Conservation (phyloP, 1,140 invertebrate species). For the Habropoda laboriosa region DNA sequence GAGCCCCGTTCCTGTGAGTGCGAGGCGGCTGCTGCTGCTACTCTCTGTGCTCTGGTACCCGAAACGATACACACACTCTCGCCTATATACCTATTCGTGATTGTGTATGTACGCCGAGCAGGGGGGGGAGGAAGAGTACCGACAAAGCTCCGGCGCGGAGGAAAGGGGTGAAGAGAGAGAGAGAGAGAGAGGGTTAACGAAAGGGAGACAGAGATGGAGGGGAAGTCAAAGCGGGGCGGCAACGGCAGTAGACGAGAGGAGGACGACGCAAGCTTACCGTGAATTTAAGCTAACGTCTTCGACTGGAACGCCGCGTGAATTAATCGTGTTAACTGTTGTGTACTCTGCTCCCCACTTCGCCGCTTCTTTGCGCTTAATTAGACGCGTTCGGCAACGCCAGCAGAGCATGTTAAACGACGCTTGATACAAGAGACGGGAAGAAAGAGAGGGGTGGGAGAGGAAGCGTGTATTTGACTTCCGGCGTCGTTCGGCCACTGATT, state of each 20-base stretch:
- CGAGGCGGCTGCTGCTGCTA: too few species aligned
- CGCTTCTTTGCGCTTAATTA: constrained; percentile 66
- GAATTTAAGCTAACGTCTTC: constrained; percentile 63
- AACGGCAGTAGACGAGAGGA: background rate
- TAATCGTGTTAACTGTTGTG: constrained; percentile 68
- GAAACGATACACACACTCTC: constrained; percentile 18
- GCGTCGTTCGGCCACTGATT: constrained; percentile 1
- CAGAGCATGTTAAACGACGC: constrained; percentile 55
- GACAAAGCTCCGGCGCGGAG: background rate
- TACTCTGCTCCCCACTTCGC: constrained; percentile 48
- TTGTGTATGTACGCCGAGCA: constrained; percentile 10
- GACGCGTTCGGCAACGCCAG: constrained; percentile 50
- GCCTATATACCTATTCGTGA: constrained; percentile 2
- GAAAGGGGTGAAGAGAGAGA: background rate
- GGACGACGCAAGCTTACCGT: constrained; percentile 18
- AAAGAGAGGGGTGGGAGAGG: background rate
- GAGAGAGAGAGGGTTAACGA: too few species aligned
- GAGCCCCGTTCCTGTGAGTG: background rate
- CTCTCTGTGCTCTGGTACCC: background rate
- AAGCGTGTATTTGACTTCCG: constrained; percentile 3
- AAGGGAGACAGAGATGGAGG: background rate
- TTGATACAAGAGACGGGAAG: constrained; percentile 23
- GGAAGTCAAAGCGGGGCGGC: background rate
- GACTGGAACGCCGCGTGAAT: constrained; percentile 63
- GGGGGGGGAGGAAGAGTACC: background rate